Percentiles rank a stretch among this genome's conserved stretches.
Evolutionary conservation across 2,113 vertebrate genomes (phyloP).

Genomic region (Petrocephalus zakoni): DNA sequence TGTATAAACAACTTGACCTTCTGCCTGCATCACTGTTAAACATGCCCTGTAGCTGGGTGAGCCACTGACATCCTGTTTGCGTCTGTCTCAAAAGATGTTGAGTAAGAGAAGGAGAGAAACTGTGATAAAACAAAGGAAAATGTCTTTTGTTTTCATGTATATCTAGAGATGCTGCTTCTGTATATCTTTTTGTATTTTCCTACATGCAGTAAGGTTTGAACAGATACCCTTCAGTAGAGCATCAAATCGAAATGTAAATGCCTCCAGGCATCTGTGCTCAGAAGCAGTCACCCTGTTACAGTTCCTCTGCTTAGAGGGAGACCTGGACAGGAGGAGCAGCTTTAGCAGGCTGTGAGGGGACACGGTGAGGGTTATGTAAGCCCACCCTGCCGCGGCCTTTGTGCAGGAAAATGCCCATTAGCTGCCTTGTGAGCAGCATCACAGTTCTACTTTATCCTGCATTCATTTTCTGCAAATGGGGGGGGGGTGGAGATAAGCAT

Average conservation of each 20-base stretch:
- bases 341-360: constrained; percentile 54
- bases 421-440: not conserved
- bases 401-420: not conserved
- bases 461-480: not conserved
- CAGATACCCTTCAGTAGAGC: not conserved
- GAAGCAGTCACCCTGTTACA: constrained; percentile 39
- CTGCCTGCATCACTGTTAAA: not conserved
- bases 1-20: not conserved
- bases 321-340: constrained; percentile 48
- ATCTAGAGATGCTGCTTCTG: not conserved
- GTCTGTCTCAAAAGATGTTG: not conserved
- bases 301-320: constrained; percentile 47
- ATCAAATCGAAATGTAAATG: not conserved
- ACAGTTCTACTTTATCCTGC: not conserved
- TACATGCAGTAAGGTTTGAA: not conserved
- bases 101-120: not conserved
- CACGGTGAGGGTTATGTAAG: constrained; percentile 58
- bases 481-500: not conserved
- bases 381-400: not conserved
- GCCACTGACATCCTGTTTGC: not conserved
- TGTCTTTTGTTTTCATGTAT: not conserved
- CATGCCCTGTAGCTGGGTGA: not conserved
- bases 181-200: not conserved
- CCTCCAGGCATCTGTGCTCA: not conserved
- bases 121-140: not conserved